Evolutionary conservation across 2,888 invertebrate species (phyloP), one percentile per base, ranked within the genome.

Genomic region (Eristalinus sepulchralis): DNA sequence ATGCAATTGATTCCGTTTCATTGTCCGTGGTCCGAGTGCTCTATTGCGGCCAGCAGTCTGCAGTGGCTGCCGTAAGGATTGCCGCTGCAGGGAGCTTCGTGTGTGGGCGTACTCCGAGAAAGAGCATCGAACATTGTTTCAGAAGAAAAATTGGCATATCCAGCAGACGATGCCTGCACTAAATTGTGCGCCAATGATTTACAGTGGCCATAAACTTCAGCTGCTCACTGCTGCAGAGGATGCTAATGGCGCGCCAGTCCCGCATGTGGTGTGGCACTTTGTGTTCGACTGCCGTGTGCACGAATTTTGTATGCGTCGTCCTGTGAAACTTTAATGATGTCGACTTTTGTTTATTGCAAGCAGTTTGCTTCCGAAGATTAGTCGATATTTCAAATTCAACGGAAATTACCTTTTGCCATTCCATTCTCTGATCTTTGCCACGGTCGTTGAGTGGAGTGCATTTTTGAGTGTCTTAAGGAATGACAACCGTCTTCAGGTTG

Each of bases 201-300:
- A 78, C 78, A 83, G 55, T 64, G 73, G 68, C 68, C n/a, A 66
- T 83, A 73, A 68, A 60, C 59, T 67, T 60, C 73, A 75, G 79
- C 79, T 73, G 73, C 67, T 70, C 34, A 34, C 72, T 79, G 73
- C 67, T 83, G 79, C 47, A 53, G 17, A 47, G 47, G 47, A 47
- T 47, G 47, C 47, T 47, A 47, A 47, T 47, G 47, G 47, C 17
- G 8, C 8, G n/a, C 47, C 0, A 47, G 47, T 47, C 17, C 47
- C 17, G 47, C 47, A 47, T 47, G 27, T 27, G 31, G 47, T 17
- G 11, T 20, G 8, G 36, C 24, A 36, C 11, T 22, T 27, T 5
- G 27, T 55, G 39, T 70, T 66, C 22, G 33, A 22, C 53, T 33
- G 36, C 63, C 34, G 57, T 64, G 63, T 33, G 36, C 1, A 31